These are phyloP conservation scores for Mobula birostris DNA, from an alignment of 2,113 vertebrate genomes.

Conservation along the genomic window DNA sequence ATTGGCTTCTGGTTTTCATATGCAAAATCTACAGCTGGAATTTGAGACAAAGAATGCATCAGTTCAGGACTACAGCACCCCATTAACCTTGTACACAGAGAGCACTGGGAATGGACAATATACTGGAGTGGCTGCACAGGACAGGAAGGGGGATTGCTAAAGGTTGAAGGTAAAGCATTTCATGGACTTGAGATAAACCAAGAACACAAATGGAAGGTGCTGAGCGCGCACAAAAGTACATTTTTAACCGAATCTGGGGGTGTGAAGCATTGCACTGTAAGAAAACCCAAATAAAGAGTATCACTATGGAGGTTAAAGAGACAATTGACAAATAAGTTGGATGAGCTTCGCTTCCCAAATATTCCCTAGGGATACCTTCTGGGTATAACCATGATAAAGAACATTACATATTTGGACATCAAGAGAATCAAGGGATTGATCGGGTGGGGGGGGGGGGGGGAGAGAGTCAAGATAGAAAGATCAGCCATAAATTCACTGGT, in stretches of 20 bases:
- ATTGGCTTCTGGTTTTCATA: constrained; percentile 69
- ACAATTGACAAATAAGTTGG: background rate
- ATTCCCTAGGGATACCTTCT: too few relatives aligned
- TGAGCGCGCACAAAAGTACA: background rate
- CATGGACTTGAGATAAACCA: background rate
- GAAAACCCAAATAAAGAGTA: background rate
- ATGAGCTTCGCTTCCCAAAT: background rate
- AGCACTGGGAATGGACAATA: background rate
- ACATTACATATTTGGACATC: too few relatives aligned
- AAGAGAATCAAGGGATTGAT: too few relatives aligned
- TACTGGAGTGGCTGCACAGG: background rate
- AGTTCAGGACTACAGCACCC: background rate
- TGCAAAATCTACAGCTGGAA: constrained; percentile 70
- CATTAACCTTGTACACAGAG: too few relatives aligned
- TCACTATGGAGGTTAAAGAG: background rate
- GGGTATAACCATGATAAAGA: too few relatives aligned
- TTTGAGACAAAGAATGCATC: background rate
- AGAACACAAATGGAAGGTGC: background rate
- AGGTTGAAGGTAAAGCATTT: too few relatives aligned
- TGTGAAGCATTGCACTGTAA: background rate
- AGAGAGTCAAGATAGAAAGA: too few relatives aligned
- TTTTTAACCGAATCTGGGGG: background rate
- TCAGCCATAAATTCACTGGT: too few relatives aligned
- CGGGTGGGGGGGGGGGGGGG: too few relatives aligned
- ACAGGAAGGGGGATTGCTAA: background rate